phyloP scores from a whole-genome alignment of 2,797 vertebrate species.

The Bradypus variegatus region DNA sequence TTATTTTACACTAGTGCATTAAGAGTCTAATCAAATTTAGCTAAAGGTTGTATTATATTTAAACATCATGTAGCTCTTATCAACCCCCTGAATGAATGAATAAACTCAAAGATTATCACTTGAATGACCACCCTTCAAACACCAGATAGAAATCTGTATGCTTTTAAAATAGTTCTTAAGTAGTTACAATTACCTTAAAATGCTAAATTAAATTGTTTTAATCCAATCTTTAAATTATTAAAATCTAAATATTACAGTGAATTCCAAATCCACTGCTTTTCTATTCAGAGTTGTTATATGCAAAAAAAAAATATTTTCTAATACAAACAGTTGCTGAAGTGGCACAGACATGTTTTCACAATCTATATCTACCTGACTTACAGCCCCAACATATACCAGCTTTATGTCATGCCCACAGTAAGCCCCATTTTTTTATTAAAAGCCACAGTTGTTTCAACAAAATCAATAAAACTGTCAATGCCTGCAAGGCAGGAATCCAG shows the following conservation, averaged over 20 bases:
- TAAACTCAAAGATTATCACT: not conserved
- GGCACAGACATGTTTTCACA: not conserved
- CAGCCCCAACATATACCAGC: accelerated
- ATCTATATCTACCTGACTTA: not conserved
- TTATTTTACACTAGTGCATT: not conserved
- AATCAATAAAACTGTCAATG: slow-evolving; percentile 53
- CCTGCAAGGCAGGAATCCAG: slow-evolving; percentile 28
- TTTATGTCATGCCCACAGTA: not conserved
- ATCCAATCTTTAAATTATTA: not conserved
- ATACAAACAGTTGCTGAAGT: not conserved
- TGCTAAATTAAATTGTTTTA: not conserved
- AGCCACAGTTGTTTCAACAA: slow-evolving; percentile 36
- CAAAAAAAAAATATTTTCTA: slow-evolving; percentile 6
- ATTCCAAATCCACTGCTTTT: not conserved
- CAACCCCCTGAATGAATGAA: not conserved
- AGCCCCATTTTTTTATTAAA: slow-evolving; percentile 29
- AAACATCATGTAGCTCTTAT: not conserved
- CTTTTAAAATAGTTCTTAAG: slow-evolving; percentile 14
- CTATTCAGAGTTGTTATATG: not conserved
- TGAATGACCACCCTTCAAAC: not conserved
- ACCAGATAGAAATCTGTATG: not conserved
- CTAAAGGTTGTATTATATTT: not conserved
- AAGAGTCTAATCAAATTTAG: not conserved
- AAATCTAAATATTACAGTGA: not conserved
- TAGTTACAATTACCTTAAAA: not conserved